Evolutionary conservation across 2,797 vertebrate genomes (phyloP).

Genomic region (Oceanodroma leucorhoa): DNA sequence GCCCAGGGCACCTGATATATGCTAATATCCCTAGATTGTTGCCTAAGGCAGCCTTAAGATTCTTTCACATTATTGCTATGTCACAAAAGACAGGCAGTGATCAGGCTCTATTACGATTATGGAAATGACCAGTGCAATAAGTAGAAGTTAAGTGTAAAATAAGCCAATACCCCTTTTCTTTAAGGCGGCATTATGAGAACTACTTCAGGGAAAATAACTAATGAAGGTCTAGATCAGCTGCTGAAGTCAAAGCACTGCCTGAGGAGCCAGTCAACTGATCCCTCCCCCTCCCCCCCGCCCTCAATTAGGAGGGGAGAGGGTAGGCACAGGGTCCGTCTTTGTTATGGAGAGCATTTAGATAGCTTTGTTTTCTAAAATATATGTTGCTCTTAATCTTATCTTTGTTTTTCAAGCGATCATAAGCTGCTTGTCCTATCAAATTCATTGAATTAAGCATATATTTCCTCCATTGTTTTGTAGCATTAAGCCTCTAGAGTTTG

Average conservation of each 20-base stretch:
- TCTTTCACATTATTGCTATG: not conserved
- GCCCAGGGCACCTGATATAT: not conserved
- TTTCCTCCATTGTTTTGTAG: not conserved
- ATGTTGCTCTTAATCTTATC: not conserved
- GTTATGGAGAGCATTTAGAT: not conserved
- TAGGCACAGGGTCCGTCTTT: not conserved
- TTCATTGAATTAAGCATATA: not conserved
- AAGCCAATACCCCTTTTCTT: not conserved
- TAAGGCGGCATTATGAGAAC: not conserved
- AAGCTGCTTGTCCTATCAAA: not conserved
- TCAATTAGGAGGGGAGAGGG: not conserved
- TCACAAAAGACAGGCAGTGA: not conserved
- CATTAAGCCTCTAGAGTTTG: not conserved
- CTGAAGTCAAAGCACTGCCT: not conserved
- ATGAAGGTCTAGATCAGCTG: not conserved
- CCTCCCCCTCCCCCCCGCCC: too few species aligned
- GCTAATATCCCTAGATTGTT: not conserved
- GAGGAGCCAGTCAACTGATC: not conserved
- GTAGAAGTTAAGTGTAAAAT: not conserved
- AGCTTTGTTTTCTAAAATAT: not conserved
- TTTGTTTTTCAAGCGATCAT: not conserved
- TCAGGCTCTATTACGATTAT: not conserved
- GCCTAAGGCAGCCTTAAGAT: not conserved
- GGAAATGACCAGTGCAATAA: slow-evolving; percentile 28
- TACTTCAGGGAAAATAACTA: not conserved